A percentile compares a stretch with the other conserved stretches of the same genome.
phyloP scores from a whole-genome alignment of 2,888 invertebrate genomes.

The Agapostemon virescens region DNA sequence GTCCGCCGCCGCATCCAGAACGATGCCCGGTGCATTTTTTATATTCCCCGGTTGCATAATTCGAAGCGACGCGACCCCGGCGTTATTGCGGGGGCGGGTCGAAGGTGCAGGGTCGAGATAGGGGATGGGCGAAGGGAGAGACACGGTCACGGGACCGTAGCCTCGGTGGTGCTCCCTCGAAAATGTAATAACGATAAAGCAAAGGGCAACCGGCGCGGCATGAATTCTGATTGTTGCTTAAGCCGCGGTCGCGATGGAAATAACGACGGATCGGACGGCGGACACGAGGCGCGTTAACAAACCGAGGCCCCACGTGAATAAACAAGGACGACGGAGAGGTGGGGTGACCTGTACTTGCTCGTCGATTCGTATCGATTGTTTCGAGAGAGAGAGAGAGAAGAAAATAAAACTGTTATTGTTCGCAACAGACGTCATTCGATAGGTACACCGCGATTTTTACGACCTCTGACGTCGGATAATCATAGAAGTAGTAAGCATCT shows the following conservation, averaged over 20 bases:
- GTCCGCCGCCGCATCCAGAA: slow-evolving; percentile 33
- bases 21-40: slow-evolving; percentile 41
- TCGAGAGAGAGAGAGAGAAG: too few relatives aligned
- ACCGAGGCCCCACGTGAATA: slow-evolving; percentile 35
- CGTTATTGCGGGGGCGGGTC: slow-evolving; percentile 47
- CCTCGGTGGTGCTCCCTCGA: too few relatives aligned
- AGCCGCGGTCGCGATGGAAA: slow-evolving; percentile 24
- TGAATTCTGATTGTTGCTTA: slow-evolving; percentile 39
- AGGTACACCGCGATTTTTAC: too few relatives aligned
- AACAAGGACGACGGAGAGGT: slow-evolving; percentile 17
- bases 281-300: slow-evolving; percentile 11
- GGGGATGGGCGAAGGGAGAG: background rate
- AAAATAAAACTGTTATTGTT: too few relatives aligned
- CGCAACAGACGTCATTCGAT: too few relatives aligned
- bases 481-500: too few relatives aligned
- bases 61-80: slow-evolving; percentile 42
- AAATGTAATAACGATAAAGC: background rate
- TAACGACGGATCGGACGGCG: slow-evolving; percentile 24
- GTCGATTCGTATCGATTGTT: too few relatives aligned
- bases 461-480: too few relatives aligned
- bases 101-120: slow-evolving; percentile 1
- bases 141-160: background rate
- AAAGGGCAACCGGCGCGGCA: background rate
- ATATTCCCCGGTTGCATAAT: slow-evolving; percentile 49
- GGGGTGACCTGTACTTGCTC: too few relatives aligned